These are phyloP conservation scores for Opisthocomus hoazin DNA, from an alignment of 2,113 vertebrate species.

Conservation along the genomic window DNA sequence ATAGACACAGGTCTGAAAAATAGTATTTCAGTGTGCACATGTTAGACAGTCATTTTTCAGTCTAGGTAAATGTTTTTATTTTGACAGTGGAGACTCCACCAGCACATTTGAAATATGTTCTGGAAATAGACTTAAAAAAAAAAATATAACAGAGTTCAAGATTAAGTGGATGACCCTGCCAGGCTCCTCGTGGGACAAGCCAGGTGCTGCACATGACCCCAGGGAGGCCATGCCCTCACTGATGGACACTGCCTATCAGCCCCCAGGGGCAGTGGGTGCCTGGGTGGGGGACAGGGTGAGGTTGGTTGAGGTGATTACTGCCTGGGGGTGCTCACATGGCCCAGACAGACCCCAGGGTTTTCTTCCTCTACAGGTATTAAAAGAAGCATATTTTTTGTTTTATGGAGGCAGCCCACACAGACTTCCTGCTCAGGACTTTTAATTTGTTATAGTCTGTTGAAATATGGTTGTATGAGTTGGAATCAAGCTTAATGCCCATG, in stretches of 20 bases:
- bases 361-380: background rate
- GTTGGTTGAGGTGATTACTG: background rate
- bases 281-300: background rate
- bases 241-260: background rate
- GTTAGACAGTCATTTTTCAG: background rate
- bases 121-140: background rate
- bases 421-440: background rate
- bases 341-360: background rate
- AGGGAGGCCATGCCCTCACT: background rate
- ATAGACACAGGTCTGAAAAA: background rate
- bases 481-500: background rate
- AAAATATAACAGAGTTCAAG: background rate
- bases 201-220: accelerated
- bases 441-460: background rate
- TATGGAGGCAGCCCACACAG: background rate
- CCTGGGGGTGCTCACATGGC: background rate
- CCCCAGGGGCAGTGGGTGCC: accelerated
- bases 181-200: background rate
- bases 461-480: background rate
- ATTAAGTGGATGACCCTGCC: background rate
- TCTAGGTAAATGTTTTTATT: background rate
- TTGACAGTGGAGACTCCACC: background rate
- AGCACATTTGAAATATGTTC: background rate
- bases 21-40: background rate
- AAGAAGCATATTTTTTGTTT: background rate